These are phyloP conservation scores for Hypanus sabinus DNA, from an alignment of 2,113 vertebrate genomes.

Conservation along the genomic window DNA sequence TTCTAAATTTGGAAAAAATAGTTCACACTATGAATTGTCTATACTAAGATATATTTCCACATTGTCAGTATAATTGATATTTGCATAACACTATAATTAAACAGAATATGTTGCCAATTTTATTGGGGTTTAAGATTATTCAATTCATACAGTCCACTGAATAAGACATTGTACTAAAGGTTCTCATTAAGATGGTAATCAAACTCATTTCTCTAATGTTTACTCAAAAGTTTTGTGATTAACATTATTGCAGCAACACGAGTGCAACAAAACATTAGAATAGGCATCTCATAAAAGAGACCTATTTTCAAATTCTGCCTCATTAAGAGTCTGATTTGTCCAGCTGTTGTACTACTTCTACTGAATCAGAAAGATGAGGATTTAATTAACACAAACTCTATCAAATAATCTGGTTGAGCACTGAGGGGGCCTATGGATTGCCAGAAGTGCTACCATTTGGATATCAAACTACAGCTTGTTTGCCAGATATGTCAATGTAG, in stretches of 20 bases:
- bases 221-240: not conserved
- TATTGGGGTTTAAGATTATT: conserved; percentile 3
- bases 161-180: not conserved
- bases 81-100: not conserved
- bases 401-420: not conserved
- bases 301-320: not conserved
- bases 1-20: not conserved
- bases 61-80: not conserved
- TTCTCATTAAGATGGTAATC: not conserved
- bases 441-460: not conserved
- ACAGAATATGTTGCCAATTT: conserved; percentile 12
- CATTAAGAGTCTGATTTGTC: not conserved
- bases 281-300: not conserved
- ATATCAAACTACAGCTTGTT: not conserved
- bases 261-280: not conserved
- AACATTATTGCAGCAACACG: not conserved
- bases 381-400: not conserved
- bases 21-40: not conserved
- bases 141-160: not conserved
- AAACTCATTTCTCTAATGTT: conserved; percentile 1
- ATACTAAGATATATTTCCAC: not conserved
- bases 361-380: not conserved
- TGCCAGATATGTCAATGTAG: not conserved
- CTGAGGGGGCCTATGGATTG: not conserved
- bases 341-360: not conserved